A percentile compares a stretch with the other conserved stretches of the same genome.
phyloP scores from a whole-genome alignment of 2,797 vertebrate species.

The Tarsius wallacei region DNA sequence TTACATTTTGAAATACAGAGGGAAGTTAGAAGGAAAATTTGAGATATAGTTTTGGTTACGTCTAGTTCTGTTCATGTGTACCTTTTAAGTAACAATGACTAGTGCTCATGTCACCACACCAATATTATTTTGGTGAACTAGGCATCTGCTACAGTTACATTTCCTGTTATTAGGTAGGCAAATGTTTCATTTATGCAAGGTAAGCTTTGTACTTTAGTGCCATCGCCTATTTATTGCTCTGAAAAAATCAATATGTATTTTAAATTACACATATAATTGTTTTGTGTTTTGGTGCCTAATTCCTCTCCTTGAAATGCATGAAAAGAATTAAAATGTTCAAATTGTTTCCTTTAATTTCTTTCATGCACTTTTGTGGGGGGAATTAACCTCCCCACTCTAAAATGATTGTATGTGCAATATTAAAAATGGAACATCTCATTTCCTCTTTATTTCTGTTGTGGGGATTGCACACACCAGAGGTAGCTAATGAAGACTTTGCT shows the following conservation, averaged over 20 bases:
- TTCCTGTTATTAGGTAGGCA: conserved; percentile 16
- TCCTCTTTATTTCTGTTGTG: conserved; percentile 84
- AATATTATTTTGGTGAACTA: background rate
- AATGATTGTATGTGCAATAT: conserved; percentile 78
- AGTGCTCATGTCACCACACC: background rate
- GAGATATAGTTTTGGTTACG: background rate
- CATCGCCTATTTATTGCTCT: conserved; percentile 41
- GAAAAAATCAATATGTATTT: conserved; percentile 72
- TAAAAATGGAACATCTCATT: conserved; percentile 87
- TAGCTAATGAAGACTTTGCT: conserved; percentile 82
- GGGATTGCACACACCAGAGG: conserved; percentile 82
- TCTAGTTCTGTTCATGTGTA: background rate
- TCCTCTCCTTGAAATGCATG: conserved; percentile 61
- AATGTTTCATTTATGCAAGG: conserved; percentile 38
- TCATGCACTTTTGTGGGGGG: conserved; percentile 66
- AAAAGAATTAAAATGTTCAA: conserved; percentile 82
- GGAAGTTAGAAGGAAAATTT: background rate
- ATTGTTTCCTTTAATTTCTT: conserved; percentile 82
- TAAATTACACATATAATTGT: conserved; percentile 84
- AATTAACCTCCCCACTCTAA: conserved; percentile 83
- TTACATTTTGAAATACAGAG: background rate
- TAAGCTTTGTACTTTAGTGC: background rate
- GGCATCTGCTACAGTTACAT: background rate
- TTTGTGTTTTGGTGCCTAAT: conserved; percentile 84
- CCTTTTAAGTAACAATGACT: background rate